Conservation (phyloP, 2,113 vertebrate genomes). For the Megaceryle maxima region DNA sequence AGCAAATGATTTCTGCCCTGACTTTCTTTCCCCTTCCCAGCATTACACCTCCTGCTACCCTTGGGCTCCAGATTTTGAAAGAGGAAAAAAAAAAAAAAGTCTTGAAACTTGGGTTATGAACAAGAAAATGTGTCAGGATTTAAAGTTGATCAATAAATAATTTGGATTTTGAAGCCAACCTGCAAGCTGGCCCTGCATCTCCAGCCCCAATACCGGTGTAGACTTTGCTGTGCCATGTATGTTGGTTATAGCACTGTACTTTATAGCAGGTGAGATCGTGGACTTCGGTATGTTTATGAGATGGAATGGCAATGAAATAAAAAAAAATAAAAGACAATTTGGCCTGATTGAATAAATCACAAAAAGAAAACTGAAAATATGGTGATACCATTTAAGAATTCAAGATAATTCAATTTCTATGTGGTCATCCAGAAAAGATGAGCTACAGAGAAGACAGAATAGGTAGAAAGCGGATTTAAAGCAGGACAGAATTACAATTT, state of each 20-base stretch:
- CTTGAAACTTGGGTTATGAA: neutral
- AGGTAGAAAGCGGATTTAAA: neutral
- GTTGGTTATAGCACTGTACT: accelerated
- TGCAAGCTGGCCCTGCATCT: neutral
- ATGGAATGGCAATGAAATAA: neutral
- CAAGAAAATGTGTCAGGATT: neutral
- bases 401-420: neutral
- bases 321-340: neutral
- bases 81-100: neutral
- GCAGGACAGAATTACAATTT: neutral
- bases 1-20: neutral
- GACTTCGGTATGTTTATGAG: neutral
- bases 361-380: accelerated
- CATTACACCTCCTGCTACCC: neutral
- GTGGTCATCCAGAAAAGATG: neutral
- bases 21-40: neutral
- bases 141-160: neutral
- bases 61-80: neutral
- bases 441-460: neutral
- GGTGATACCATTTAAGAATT: neutral
- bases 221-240: neutral
- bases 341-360: neutral
- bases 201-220: neutral
- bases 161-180: neutral
- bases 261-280: too few relatives aligned